Evolutionary conservation across 2,113 vertebrate genomes (phyloP), one percentile per base, ranked within the genome.

Genomic region (Sula dactylatra): DNA sequence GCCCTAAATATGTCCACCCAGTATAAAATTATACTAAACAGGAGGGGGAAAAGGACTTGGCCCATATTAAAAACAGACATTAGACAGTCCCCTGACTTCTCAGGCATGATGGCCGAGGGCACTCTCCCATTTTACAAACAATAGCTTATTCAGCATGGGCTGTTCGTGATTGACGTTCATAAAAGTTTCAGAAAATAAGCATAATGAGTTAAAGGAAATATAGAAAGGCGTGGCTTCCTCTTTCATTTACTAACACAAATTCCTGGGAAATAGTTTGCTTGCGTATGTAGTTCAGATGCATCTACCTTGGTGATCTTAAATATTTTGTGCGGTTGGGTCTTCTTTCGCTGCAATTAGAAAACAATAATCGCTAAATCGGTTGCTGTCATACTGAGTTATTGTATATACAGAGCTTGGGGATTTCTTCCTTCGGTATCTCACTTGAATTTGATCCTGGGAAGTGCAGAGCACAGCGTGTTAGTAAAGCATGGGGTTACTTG

Each of bases 1-100:
- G 97, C 98, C 97, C 97, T 96, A 97, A 98, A 96, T 96, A 97
- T 96, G 96, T 97, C 97, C 97, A 94, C 97, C 97, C 97, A 82
- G 96, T 93, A 98, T 95, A 97, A 97, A 98, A 98, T 98, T 94
- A 97, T 96, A 95, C 97, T 77, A 86, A 97, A 94, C 94, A 93
- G 95, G 88, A 77, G 89, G 92, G 52, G 85, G 8, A 67, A 74
- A 70, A 79, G 47, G 93, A 96, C 95, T 96, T 93, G 97, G 94
- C 73, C 58, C 82, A 3, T 96, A 87, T 95, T 89, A 96, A 95
- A 98, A 94, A 44, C 97, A 98, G 97, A 72, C 96, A 62, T 80
- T 21, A 88, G 94, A 15, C 69, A 45, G 94, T 69, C 10, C 91
- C 95, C 84, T 55, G 80, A 56, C 45, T 64, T 78, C 54, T 38